phyloP scores from a whole-genome alignment of 2,113 vertebrate genomes.

The Lagopus muta region DNA sequence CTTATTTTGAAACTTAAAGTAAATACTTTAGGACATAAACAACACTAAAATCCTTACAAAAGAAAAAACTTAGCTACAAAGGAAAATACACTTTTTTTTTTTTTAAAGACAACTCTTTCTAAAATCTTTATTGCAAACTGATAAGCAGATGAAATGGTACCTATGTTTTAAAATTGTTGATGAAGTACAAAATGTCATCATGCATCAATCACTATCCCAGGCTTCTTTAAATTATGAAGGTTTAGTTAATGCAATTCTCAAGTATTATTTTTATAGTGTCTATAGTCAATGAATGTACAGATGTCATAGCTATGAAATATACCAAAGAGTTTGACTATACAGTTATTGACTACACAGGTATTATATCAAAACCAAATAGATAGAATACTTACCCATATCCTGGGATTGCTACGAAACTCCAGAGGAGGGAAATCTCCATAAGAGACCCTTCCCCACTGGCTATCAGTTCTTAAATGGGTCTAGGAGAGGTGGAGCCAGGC shows the following conservation, averaged over 20 bases:
- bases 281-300: too few species aligned
- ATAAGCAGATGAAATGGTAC: not conserved
- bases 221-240: not conserved
- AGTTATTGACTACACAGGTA: too few species aligned
- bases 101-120: not conserved
- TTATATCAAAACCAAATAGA: too few species aligned
- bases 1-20: not conserved
- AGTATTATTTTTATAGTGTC: not conserved
- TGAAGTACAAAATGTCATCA: not conserved
- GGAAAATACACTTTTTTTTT: rapidly evolving
- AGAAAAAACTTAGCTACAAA: not conserved
- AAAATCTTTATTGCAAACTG: not conserved
- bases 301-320: too few species aligned
- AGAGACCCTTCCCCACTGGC: too few species aligned
- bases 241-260: not conserved
- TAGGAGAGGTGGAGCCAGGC: too few species aligned
- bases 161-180: not conserved
- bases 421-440: too few species aligned
- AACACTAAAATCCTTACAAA: not conserved
- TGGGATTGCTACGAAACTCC: too few species aligned
- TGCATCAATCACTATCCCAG: rapidly evolving
- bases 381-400: too few species aligned
- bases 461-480: too few species aligned
- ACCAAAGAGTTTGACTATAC: too few species aligned
- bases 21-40: not conserved